Percentiles rank a stretch among this genome's conserved stretches.
Evolutionary conservation across 2,888 invertebrate genomes (phyloP).

Genomic region (Scaptomyza caliginosa): DNA sequence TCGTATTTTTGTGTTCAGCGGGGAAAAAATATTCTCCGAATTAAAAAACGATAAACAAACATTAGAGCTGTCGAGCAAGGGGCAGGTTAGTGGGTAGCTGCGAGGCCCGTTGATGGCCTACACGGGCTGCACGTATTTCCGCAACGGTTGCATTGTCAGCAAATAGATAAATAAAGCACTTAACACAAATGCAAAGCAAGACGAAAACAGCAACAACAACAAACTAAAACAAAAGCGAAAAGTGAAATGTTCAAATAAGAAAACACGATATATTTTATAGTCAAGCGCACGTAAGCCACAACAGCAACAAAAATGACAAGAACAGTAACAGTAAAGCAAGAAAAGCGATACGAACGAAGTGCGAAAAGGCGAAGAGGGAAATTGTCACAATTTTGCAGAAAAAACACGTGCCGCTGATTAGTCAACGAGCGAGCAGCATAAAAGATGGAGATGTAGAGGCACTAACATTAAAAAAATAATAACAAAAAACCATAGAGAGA

Average conservation of each 20-base stretch:
- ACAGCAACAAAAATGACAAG: conserved; percentile 18
- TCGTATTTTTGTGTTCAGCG: not conserved
- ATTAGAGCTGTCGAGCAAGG: not conserved
- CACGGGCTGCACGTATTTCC: conserved; percentile 63
- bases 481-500: not conserved
- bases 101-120: conserved; percentile 4
- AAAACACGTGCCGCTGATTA: conserved; percentile 78
- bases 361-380: conserved; percentile 58
- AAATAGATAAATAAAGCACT: conserved; percentile 70
- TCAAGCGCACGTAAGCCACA: conserved; percentile 48
- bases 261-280: conserved; percentile 33
- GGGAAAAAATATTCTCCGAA: conserved; percentile 51
- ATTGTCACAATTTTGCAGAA: conserved; percentile 75
- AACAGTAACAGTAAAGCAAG: conserved; percentile 20
- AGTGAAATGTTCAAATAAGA: conserved; percentile 43
- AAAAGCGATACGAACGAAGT: conserved; percentile 45
- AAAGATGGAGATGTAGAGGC: conserved; percentile 12
- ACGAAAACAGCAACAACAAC: conserved; percentile 28
- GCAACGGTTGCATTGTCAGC: conserved; percentile 66
- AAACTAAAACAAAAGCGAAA: conserved; percentile 10
- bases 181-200: conserved; percentile 39
- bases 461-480: not conserved
- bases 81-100: not conserved
- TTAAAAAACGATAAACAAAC: conserved; percentile 71
- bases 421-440: conserved; percentile 39